These are phyloP conservation scores for Hoplostethus atlanticus DNA, from an alignment of 2,797 vertebrate genomes.

Conservation along the genomic window DNA sequence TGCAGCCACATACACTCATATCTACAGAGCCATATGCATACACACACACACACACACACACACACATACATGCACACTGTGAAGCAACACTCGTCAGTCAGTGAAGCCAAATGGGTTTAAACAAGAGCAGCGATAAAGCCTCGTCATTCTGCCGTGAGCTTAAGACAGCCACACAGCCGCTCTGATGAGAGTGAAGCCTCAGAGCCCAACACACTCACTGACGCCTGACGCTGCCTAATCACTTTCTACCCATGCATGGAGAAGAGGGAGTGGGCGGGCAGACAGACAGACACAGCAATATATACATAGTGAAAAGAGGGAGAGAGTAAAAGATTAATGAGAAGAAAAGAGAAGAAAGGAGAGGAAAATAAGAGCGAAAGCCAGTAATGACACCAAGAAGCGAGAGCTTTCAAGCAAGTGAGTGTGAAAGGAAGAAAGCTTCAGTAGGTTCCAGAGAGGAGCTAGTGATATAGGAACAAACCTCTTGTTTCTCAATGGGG, in stretches of 20 bases:
- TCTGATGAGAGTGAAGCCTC: constrained; percentile 46
- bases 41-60: constrained; percentile 52
- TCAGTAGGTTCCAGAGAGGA: constrained; percentile 10
- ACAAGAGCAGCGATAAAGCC: constrained; percentile 58
- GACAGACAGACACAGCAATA: background rate
- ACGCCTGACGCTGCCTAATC: constrained; percentile 55
- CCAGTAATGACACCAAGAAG: background rate
- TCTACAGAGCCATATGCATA: constrained; percentile 57
- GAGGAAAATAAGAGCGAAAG: background rate
- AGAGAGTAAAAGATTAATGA: background rate
- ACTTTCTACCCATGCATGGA: constrained; percentile 42
- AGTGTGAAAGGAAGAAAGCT: constrained; percentile 43
- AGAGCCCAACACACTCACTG: constrained; percentile 51
- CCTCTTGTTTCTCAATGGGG: constrained; percentile 42
- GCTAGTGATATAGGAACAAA: constrained; percentile 56
- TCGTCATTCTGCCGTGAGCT: constrained; percentile 34
- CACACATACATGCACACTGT: constrained; percentile 34
- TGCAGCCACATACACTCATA: constrained; percentile 54
- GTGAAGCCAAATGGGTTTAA: constrained; percentile 49
- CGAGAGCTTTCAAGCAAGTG: constrained; percentile 1
- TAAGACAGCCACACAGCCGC: constrained; percentile 22
- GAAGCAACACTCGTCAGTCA: constrained; percentile 43
- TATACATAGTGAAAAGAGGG: background rate
- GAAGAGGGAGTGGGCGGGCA: constrained; percentile 15
- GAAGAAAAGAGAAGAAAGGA: background rate